phyloP scores from a whole-genome alignment of 92 coral and sea anemone species.

The Isaurus tuberculatus region DNA sequence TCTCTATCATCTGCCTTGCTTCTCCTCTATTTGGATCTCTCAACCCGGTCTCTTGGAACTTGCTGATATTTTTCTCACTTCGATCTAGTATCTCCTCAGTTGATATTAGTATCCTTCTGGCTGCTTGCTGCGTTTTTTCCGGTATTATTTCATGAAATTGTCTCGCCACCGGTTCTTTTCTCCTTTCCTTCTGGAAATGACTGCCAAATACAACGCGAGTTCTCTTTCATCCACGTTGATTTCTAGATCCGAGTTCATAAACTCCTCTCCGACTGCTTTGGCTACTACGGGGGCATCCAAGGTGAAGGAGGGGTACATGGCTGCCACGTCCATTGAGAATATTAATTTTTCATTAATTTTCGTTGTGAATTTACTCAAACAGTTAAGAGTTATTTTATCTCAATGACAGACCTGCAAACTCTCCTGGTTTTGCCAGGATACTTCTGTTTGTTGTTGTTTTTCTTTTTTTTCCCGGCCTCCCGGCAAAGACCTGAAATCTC shows the following conservation, averaged over 20 bases:
- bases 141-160: constrained; percentile 6
- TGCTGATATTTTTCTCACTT: constrained; percentile 9
- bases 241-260: constrained; percentile 2
- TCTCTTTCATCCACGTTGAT: constrained; percentile 24
- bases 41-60: not conserved
- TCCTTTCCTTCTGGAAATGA: constrained; percentile 9
- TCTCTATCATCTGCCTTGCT: not conserved
- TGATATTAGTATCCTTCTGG: constrained; percentile 6
- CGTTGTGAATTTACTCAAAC: too few species aligned
- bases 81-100: not conserved
- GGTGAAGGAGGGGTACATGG: constrained; percentile 20
- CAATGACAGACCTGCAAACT: too few species aligned
- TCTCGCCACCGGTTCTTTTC: not conserved
- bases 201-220: not conserved
- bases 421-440: too few species aligned
- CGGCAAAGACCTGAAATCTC: too few species aligned
- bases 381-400: too few species aligned
- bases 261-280: constrained; percentile 1
- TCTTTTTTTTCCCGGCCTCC: too few species aligned
- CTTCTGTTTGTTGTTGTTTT: too few species aligned
- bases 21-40: not conserved
- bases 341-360: too few species aligned
- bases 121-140: not conserved
- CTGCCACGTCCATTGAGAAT: not conserved
- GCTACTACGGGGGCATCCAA: not conserved